A percentile compares a stretch with the other conserved stretches of the same genome.
Conservation (phyloP, 2,797 vertebrate genomes). For the Silurus aristotelis region DNA sequence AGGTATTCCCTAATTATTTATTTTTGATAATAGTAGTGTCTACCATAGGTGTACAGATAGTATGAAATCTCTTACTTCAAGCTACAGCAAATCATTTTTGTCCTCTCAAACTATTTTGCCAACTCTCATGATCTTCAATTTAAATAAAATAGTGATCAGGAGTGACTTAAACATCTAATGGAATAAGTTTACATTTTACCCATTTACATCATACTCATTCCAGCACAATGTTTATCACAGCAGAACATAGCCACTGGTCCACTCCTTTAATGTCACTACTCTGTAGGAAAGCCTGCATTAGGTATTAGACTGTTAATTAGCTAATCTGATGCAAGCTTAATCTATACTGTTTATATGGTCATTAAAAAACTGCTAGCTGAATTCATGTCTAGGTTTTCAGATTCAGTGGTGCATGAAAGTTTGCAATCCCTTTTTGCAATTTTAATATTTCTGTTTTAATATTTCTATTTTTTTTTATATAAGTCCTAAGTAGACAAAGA, state of each 20-base stretch:
- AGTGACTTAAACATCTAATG: not conserved
- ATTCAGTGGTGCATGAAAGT: no score
- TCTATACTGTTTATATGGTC: not conserved
- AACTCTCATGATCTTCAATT: not conserved
- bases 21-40: not conserved
- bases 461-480: no score
- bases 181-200: not conserved
- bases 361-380: not conserved
- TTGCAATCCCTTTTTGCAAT: no score
- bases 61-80: not conserved
- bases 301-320: not conserved
- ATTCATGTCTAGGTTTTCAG: not conserved
- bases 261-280: not conserved
- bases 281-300: not conserved
- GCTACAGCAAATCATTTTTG: not conserved
- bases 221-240: not conserved
- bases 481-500: no score
- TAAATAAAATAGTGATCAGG: not conserved
- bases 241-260: not conserved
- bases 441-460: no score
- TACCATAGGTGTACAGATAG: not conserved
- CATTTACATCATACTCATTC: not conserved
- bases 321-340: not conserved
- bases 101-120: not conserved
- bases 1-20: not conserved